Conservation (phyloP, 1,140 invertebrate genomes). For the Mamestra configurata region DNA sequence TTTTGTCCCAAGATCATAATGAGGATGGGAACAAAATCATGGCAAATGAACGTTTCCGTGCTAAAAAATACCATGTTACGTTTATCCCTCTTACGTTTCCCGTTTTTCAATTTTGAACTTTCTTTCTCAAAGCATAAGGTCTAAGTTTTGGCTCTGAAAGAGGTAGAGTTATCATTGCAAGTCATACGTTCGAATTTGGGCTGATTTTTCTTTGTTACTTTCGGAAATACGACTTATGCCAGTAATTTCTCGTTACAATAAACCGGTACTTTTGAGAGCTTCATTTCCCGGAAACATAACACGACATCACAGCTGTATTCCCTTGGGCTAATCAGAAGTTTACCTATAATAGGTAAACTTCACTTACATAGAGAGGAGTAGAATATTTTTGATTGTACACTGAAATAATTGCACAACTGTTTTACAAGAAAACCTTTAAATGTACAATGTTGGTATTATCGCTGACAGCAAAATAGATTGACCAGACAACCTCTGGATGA, state of each 20-base stretch:
- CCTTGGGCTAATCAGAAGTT: too few relatives aligned
- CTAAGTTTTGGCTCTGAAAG: neutral
- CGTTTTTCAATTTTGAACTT: neutral
- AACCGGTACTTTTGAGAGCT: neutral
- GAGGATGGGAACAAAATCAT: slow-evolving; percentile 66
- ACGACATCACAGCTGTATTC: too few relatives aligned
- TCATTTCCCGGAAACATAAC: too few relatives aligned
- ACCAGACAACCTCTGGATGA: too few relatives aligned
- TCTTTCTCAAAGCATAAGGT: neutral
- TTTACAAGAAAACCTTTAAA: too few relatives aligned
- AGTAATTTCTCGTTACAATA: slow-evolving; percentile 38
- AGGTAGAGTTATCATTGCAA: slow-evolving; percentile 15
- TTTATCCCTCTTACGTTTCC: neutral
- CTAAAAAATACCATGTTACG: slow-evolving; percentile 37
- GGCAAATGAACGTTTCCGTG: slow-evolving; percentile 62
- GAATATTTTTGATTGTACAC: too few relatives aligned
- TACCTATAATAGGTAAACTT: too few relatives aligned
- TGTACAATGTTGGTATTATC: too few relatives aligned
- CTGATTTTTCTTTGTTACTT: slow-evolving; percentile 66
- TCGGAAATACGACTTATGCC: slow-evolving; percentile 52
- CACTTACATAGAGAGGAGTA: too few relatives aligned
- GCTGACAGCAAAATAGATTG: too few relatives aligned
- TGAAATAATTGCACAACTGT: too few relatives aligned
- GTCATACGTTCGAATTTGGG: slow-evolving; percentile 57
- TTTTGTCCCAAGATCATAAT: slow-evolving; percentile 63